A percentile compares a stretch with the other conserved stretches of the same genome.
Evolutionary conservation across 2,113 vertebrate genomes (phyloP).

Genomic region (Malurus elegans): DNA sequence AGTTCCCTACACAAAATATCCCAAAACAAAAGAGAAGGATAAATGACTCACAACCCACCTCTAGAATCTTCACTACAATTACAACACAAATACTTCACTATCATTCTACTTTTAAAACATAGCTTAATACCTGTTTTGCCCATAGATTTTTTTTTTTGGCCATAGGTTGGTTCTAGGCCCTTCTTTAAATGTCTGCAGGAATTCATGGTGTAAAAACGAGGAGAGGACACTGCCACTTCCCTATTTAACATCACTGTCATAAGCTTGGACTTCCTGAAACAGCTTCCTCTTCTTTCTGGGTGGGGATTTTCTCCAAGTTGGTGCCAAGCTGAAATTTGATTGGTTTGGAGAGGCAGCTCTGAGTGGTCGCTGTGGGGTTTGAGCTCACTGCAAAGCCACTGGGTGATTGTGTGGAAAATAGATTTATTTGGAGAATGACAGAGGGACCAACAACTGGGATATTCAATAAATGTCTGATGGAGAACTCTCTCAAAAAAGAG

Average conservation of each 20-base stretch:
- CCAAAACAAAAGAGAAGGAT: no score
- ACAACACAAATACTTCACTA: no score
- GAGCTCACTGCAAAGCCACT: not conserved
- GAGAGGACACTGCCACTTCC: not conserved
- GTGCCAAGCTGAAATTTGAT: not conserved
- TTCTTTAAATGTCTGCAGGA: no score
- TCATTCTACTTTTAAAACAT: no score
- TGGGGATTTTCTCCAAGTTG: not conserved
- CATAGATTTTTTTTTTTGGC: no score
- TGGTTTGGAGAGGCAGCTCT: not conserved
- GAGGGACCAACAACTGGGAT: not conserved
- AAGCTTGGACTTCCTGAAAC: not conserved
- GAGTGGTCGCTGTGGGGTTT: not conserved
- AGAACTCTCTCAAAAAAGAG: not conserved
- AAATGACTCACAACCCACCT: no score
- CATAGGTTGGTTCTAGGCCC: not conserved
- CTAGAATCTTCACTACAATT: no score
- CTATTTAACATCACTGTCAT: accelerated
- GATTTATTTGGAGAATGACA: not conserved
- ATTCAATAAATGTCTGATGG: not conserved
- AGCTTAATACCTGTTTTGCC: no score
- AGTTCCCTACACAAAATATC: no score
- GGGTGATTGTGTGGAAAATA: not conserved
- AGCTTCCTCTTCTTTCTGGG: not conserved
- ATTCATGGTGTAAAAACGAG: accelerated